Base-by-base conservation (phyloP, 2,797 vertebrate genomes). In the Girardinus metallicus region DNA sequence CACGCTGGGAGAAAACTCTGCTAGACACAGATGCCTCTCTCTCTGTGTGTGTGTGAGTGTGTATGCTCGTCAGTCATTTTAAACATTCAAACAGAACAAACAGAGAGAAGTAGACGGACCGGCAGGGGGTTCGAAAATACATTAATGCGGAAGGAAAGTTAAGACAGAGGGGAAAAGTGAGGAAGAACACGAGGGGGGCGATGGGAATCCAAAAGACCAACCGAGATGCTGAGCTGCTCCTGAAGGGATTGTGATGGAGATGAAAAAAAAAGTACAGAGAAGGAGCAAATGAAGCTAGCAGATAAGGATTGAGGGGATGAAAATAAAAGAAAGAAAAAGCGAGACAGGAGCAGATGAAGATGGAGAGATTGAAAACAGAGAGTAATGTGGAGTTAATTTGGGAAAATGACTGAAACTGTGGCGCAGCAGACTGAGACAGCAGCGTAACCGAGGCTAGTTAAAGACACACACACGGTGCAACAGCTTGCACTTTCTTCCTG, bases 301-400 rank as follows among this genome's bases (percentile, higher is more conserved):
- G 79, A 84, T 88, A 84, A 89, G 84, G 87, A 88, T 83, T 82
- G 89, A 90, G 60, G 39, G 46, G 64, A 53, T 34, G 76, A 73
- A 77, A 87, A 68, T 70, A 64, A 81, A 79, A 34, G 34, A 77
- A 68, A 83, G 86, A 83, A 51, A 81, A 74, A 77, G 80, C 29
- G 29, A 80, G 89, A 89, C 83, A 80, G 79, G 74, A 74, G 73
- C 53, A 83, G 91, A 93, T 86, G 83, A 91, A 91, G 92, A 93
- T 79, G 84, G 87, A 93, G 85, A 75, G 87, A 91, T 82, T 79
- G 87, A 84, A 64, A 87, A 47, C 12, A 1, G 84, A 87, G 87
- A 86, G 89, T 91, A 91, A 92, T 88, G 91, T 82, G 80, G 77
- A 84, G 70, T 84, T 90, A 89, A 93, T 92, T 89, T 86, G 87